phyloP scores from a whole-genome alignment of 2,113 vertebrate genomes.

The Nymphicus hollandicus region DNA sequence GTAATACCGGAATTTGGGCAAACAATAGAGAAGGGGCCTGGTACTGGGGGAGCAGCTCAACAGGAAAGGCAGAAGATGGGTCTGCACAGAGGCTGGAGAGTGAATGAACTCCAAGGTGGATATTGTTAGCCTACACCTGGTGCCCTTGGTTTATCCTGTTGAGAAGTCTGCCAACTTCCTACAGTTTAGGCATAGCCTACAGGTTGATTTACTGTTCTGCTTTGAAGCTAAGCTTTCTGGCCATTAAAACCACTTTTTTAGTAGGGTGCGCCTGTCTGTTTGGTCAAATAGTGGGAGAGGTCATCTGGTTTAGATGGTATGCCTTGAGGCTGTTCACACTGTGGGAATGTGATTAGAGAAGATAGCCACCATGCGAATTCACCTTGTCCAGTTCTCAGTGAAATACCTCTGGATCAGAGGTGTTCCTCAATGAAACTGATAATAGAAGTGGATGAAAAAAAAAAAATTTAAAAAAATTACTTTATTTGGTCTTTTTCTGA shows the following conservation, averaged over 20 bases:
- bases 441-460: background rate
- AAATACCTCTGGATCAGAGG: background rate
- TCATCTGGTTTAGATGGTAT: background rate
- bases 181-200: background rate
- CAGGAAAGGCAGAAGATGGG: background rate
- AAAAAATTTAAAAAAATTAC: background rate
- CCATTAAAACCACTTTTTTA: background rate
- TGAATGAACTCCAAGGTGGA: background rate
- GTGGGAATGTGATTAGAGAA: background rate
- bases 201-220: background rate
- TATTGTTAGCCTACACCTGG: background rate
- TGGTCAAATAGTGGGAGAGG: background rate
- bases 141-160: background rate
- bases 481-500: background rate
- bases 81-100: background rate
- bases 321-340: background rate
- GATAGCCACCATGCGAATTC: background rate
- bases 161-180: background rate
- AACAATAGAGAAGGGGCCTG: background rate
- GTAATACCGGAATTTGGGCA: background rate
- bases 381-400: background rate
- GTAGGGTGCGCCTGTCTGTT: background rate
- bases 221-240: background rate
- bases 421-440: fast-evolving
- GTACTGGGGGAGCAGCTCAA: fast-evolving